A percentile compares a stretch with the other conserved stretches of the same genome.
These are phyloP conservation scores for Trinectes maculatus DNA, from an alignment of 2,113 vertebrate species.

Conservation along the genomic window DNA sequence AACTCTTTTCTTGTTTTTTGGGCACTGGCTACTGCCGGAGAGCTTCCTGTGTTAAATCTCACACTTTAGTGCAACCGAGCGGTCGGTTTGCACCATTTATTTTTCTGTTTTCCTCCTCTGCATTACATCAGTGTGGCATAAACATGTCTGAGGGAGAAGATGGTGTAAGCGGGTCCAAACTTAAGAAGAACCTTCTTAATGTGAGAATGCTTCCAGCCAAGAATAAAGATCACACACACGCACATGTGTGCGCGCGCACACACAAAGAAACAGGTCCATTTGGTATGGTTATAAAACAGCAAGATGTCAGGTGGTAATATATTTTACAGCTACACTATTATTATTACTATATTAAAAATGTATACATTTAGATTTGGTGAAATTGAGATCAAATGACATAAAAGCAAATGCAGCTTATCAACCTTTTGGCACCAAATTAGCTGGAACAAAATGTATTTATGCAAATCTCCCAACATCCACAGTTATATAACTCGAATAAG, in stretches of 20 bases:
- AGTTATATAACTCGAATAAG: too few relatives aligned
- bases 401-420: neutral
- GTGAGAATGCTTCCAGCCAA: constrained; percentile 27
- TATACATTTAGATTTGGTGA: neutral
- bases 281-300: too few relatives aligned
- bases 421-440: too few relatives aligned
- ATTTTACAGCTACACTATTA: too few relatives aligned
- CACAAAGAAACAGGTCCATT: too few relatives aligned
- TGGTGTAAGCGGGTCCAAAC: constrained; percentile 32
- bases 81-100: neutral
- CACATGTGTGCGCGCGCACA: too few relatives aligned
- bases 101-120: neutral
- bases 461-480: too few relatives aligned
- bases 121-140: constrained; percentile 45
- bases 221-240: constrained; percentile 37
- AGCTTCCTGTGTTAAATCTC: constrained; percentile 19
- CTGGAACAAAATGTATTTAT: too few relatives aligned
- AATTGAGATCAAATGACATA: neutral
- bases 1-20: constrained; percentile 25
- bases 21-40: constrained; percentile 9
- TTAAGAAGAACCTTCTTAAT: constrained; percentile 34
- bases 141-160: constrained; percentile 27
- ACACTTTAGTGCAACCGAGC: constrained; percentile 11
- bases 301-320: too few relatives aligned
- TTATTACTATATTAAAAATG: neutral